Conservation (phyloP, 2,888 invertebrate species). For the Papilio protenor region DNA sequence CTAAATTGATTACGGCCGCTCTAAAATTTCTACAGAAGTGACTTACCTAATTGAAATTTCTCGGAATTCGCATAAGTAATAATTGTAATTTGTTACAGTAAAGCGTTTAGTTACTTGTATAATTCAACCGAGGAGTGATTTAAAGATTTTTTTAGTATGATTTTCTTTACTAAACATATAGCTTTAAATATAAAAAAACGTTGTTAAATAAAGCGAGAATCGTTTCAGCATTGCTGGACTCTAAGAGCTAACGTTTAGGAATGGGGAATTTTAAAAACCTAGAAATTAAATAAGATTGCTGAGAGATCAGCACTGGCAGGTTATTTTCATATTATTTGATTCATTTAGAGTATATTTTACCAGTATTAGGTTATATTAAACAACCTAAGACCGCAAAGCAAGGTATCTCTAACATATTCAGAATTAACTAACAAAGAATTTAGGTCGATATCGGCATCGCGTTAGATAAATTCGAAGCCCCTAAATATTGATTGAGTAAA, state of each 20-base stretch:
- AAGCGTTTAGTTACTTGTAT: neutral
- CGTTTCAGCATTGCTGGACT: neutral
- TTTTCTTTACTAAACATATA: neutral
- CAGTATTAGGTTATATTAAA: neutral
- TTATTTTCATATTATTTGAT: too few species aligned
- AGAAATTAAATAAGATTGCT: too few species aligned
- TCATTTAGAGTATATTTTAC: neutral
- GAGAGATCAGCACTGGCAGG: too few species aligned
- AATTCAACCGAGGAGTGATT: neutral
- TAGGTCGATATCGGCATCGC: neutral
- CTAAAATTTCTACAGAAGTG: constrained; percentile 36
- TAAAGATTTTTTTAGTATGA: neutral
- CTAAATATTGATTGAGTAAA: constrained; percentile 37
- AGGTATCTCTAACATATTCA: neutral
- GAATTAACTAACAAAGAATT: neutral
- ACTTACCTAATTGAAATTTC: constrained; percentile 6
- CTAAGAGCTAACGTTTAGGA: neutral
- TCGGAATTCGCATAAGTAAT: constrained; percentile 27
- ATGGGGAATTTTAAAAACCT: too few species aligned
- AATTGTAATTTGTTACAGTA: constrained; percentile 30
- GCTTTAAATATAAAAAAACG: neutral
- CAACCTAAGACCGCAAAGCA: neutral
- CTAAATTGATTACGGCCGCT: constrained; percentile 41
- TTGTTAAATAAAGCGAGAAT: too few species aligned
- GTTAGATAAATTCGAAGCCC: neutral